Base-by-base conservation (phyloP, 2,888 invertebrate genomes). In the Microplitis manilae region DNA sequence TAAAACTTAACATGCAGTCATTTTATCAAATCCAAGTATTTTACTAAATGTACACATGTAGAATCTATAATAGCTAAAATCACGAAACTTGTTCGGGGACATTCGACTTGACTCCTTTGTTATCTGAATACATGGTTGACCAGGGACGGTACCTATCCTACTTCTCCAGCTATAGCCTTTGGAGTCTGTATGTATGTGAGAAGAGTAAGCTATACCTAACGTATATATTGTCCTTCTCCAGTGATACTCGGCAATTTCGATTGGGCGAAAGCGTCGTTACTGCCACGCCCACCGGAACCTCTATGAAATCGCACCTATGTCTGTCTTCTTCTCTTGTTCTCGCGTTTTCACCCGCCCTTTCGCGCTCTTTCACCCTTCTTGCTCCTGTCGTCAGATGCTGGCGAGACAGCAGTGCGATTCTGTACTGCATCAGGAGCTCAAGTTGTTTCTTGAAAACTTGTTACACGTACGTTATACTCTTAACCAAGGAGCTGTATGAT, bases 181-280 rank as follows among this genome's bases (percentile, higher is more conserved):
- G 60, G 73, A 38, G 61, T 30, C 20, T 17, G 30, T 73, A 62
- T 73, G 68, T 62, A 64, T 67, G 65, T 65, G 73, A 73, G 73
- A 59, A 50, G 39, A 73, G 38, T 64, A 77, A 64, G 30, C 59
- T 73, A 59, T 68, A 74, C 61, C 77, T 83, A 82, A 84, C 85
- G 83, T 81, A 84, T 81, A 86, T 84, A 89, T 88, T 88, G 88
- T 87, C 88, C 88, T 88, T 87, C 87, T 85, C 85, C 84, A 85
- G 79, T 84, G 83, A 85, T 85, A 86, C 86, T 86, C 83, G 85
- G 84, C 84, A 82, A 86, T 86, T 84, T 86, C 86, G 83, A 89
- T 90, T 90, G 90, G 90, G 82, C 85, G 87, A 85, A 86, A 87
- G 85, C 88, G 86, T 86, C 87, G 83, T 83, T 81, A 86, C 84